Percentiles rank a stretch among this genome's conserved stretches.
Conservation (phyloP, 2,113 vertebrate species). For the Brevimyrus niger region DNA sequence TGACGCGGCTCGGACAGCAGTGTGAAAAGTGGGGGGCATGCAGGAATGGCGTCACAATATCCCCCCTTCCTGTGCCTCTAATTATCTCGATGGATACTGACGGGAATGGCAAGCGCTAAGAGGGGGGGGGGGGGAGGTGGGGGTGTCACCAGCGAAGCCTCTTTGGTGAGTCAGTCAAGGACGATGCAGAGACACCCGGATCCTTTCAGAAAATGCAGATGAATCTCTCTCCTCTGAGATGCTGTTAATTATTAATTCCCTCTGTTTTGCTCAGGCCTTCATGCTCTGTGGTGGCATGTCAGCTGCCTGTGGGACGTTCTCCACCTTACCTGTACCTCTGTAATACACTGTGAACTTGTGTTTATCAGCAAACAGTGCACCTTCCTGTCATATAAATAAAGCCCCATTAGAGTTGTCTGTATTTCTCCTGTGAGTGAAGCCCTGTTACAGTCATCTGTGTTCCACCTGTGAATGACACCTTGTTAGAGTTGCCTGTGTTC, state of each 20-base stretch:
- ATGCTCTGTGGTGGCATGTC: background rate
- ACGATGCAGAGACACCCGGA: background rate
- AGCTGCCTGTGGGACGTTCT: background rate
- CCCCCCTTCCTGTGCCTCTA: background rate
- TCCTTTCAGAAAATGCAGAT: background rate
- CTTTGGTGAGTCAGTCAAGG: conserved; percentile 9
- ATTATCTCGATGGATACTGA: background rate
- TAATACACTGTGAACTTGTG: background rate
- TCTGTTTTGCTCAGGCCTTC: background rate
- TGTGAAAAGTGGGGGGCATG: background rate
- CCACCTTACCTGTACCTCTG: background rate
- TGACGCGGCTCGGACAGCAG: background rate
- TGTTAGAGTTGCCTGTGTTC: conserved; percentile 21
- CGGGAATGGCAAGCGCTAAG: too few relatives aligned
- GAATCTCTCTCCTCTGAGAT: background rate
- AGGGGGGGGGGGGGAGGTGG: too few relatives aligned
- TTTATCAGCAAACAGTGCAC: background rate
- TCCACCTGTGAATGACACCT: conserved; percentile 40
- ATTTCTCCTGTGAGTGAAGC: conserved; percentile 39
- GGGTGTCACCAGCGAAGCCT: background rate
- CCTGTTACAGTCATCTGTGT: conserved; percentile 18
- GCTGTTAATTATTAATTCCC: background rate
- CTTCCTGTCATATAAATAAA: background rate
- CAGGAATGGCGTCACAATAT: background rate
- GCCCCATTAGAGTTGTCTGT: background rate